Evolutionary conservation across 2,113 vertebrate genomes (phyloP).

Genomic region (Hydrochoerus hydrochaeris): DNA sequence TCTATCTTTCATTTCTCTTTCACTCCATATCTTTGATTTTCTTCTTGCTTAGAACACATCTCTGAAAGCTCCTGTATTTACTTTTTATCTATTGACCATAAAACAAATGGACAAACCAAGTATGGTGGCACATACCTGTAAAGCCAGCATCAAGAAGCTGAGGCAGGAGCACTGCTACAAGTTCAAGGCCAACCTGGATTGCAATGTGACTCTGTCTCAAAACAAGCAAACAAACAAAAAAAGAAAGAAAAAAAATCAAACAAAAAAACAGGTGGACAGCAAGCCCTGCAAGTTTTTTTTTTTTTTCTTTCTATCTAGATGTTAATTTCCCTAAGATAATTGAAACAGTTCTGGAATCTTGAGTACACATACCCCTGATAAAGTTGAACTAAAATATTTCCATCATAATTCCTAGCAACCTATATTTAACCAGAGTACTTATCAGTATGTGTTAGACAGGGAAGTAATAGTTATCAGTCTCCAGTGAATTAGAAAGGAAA

Average conservation of each 20-base stretch:
- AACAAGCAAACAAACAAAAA: neutral
- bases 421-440: slow-evolving; percentile 78
- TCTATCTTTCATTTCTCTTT: neutral
- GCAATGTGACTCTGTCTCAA: neutral
- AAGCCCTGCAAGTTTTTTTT: neutral
- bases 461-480: slow-evolving; percentile 80
- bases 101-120: neutral
- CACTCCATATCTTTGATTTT: slow-evolving; percentile 2
- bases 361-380: slow-evolving; percentile 50
- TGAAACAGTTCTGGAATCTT: slow-evolving; percentile 35
- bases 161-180: neutral
- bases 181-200: neutral
- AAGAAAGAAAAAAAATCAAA: neutral
- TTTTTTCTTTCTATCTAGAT: neutral
- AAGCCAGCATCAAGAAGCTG: neutral
- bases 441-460: slow-evolving; percentile 77
- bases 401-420: slow-evolving; percentile 58
- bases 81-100: neutral
- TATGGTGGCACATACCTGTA: neutral
- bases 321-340: slow-evolving; percentile 41
- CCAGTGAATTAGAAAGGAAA: slow-evolving; percentile 76
- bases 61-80: neutral
- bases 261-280: neutral
- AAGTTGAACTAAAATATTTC: slow-evolving; percentile 58
- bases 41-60: neutral